Conservation (phyloP, 2,113 vertebrate genomes). For the Phrynosoma platyrhinos region DNA sequence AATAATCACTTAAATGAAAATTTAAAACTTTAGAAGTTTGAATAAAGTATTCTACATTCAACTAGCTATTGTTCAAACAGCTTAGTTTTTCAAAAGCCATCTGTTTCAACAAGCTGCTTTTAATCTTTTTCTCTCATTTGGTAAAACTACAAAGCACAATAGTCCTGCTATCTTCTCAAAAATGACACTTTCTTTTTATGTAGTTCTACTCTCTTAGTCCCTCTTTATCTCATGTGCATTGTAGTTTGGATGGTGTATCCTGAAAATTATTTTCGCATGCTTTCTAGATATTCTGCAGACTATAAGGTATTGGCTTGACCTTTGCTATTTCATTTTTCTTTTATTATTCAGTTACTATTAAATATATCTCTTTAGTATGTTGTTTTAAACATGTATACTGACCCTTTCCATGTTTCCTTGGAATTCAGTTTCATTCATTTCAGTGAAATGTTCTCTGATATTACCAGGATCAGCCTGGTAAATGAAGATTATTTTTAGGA, state of each 20-base stretch:
- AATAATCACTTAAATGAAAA: slow-evolving; percentile 14
- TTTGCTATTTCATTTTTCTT: slow-evolving; percentile 38
- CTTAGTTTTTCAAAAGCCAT: background rate
- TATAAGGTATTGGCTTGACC: slow-evolving; percentile 30
- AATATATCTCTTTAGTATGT: background rate
- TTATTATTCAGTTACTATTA: slow-evolving; percentile 12
- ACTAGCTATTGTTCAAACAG: slow-evolving; percentile 29
- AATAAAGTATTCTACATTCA: background rate
- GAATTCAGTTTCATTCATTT: background rate
- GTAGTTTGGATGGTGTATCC: slow-evolving; percentile 14
- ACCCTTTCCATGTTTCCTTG: background rate
- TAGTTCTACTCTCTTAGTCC: slow-evolving; percentile 43
- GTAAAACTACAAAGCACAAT: slow-evolving; percentile 21
- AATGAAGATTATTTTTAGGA: background rate
- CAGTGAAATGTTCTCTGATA: background rate
- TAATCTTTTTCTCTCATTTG: slow-evolving; percentile 30
- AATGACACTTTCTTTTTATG: slow-evolving; percentile 17
- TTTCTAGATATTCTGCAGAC: slow-evolving; percentile 39
- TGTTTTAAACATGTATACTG: background rate
- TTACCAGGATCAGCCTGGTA: background rate
- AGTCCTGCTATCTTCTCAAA: slow-evolving; percentile 31
- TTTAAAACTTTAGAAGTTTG: slow-evolving; percentile 43
- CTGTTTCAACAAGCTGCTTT: accelerated
- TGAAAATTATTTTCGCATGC: slow-evolving; percentile 18
- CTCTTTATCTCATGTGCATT: slow-evolving; percentile 32